A percentile compares a stretch with the other conserved stretches of the same genome.
phyloP scores from a whole-genome alignment of 2,888 invertebrate species.

The Xestia xanthographa region DNA sequence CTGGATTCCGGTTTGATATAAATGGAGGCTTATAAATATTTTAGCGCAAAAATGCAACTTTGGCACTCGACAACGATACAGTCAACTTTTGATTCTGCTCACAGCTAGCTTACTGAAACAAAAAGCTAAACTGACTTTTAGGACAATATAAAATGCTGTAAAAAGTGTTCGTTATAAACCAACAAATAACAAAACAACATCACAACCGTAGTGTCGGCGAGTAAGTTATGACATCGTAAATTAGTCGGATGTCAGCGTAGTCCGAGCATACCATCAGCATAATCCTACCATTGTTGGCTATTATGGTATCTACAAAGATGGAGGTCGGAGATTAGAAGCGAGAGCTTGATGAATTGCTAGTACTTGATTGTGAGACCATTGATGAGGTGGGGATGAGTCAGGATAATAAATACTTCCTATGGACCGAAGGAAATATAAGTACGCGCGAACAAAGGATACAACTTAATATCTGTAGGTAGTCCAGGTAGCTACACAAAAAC shows the following conservation, averaged over 20 bases:
- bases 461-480: not conserved
- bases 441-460: not conserved
- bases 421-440: not conserved
- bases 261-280: constrained; percentile 66
- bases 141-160: not conserved
- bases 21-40: not conserved
- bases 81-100: too few relatives aligned
- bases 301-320: constrained; percentile 43
- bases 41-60: not conserved
- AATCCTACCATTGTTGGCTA: constrained; percentile 57
- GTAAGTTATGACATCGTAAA: constrained; percentile 81
- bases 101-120: constrained; percentile 12
- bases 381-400: constrained; percentile 21
- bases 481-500: not conserved
- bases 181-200: constrained; percentile 49
- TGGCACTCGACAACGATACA: too few relatives aligned
- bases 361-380: constrained; percentile 11
- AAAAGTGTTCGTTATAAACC: constrained; percentile 9
- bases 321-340: constrained; percentile 35
- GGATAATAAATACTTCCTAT: not conserved
- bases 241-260: constrained; percentile 74
- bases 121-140: constrained; percentile 9
- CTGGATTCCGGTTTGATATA: not conserved
- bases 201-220: constrained; percentile 60
- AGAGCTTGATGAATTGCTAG: constrained; percentile 30